Evolutionary conservation across 2,888 invertebrate genomes (phyloP), one percentile per base, ranked within the genome.

Genomic region (Ochropacha duplaris): DNA sequence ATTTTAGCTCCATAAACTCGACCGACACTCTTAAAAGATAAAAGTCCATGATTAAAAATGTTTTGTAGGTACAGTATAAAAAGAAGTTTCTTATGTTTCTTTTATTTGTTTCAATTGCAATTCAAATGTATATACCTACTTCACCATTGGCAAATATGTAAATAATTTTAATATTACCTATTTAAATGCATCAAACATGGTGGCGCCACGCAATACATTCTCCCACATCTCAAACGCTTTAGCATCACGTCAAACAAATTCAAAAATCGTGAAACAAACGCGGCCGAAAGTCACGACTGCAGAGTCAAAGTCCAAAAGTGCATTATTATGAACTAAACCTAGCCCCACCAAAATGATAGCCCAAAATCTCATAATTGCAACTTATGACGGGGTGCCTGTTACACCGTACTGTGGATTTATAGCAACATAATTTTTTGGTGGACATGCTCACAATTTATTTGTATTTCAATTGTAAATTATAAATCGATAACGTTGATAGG

Each of bases 341-440:
- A 86, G 84, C 72, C 65, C 63, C 66, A 67, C 70, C 73, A 72
- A 79, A 85, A 87, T 87, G 81, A 88, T 88, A 85, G 86, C 81
- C 79, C 72, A 76, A 78, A 78, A 71, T 76, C 69, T 76, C 76
- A 76, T 83, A 84, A 86, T 85, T 86, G 80, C 71, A 73, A 77
- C 72, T 76, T 74, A 31, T 31, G 31, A 58, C 54, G 54, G 71
- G 62, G 55, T 31, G 66, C 8, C 44, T 39, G 59, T 76, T 57
- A 80, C 79, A 86, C 82, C 75, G 81, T 65, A 36, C 55, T 19
- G 19, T 12, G 8, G n/a, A n/a, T n/a, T n/a, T n/a, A n/a, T n/a
- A n/a, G n/a, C n/a, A n/a, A n/a, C n/a, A n/a, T n/a, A n/a, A n/a
- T n/a, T n/a, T n/a, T n/a, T n/a, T n/a, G n/a, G n/a, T n/a, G n/a